Evolutionary conservation across 2,888 invertebrate species (phyloP).

Genomic region (Drosophila acutilabella): DNA sequence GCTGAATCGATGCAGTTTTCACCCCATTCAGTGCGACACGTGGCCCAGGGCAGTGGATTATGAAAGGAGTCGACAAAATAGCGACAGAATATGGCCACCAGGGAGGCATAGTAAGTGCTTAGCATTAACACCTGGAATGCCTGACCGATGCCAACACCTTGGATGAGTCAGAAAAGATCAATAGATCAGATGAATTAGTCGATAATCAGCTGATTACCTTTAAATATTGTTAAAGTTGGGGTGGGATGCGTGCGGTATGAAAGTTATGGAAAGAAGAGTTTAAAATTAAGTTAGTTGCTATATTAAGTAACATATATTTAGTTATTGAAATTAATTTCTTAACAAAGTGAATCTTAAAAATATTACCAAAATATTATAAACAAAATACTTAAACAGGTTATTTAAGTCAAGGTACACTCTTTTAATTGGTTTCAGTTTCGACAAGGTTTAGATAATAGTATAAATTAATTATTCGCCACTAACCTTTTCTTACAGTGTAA

Average conservation of each 20-base stretch:
- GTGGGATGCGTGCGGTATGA: conserved; percentile 10
- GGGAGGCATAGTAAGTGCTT: conserved; percentile 88
- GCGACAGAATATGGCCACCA: conserved; percentile 87
- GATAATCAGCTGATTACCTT: not conserved
- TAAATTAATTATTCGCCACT: too few relatives aligned
- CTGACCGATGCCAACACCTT: conserved; percentile 87
- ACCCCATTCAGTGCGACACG: conserved; percentile 87
- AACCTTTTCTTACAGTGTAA: not conserved
- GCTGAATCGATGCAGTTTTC: conserved; percentile 83
- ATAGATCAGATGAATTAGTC: conserved; percentile 20
- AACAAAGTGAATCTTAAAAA: too few relatives aligned
- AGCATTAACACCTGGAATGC: conserved; percentile 86
- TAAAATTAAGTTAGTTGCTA: conserved; percentile 1
- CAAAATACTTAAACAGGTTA: too few relatives aligned
- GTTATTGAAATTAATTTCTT: too few relatives aligned
- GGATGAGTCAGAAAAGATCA: conserved; percentile 28
- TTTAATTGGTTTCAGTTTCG: too few relatives aligned
- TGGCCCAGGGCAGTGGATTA: conserved; percentile 88
- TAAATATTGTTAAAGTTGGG: not conserved
- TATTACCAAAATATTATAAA: too few relatives aligned
- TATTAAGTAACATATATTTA: too few relatives aligned
- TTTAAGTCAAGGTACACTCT: too few relatives aligned
- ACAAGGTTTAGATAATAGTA: too few relatives aligned
- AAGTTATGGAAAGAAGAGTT: conserved; percentile 3
- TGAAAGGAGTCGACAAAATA: conserved; percentile 88